Percentiles rank a stretch among this genome's conserved stretches.
phyloP scores from a whole-genome alignment of 2,888 invertebrate genomes.

The Falcaria lacertinaria region DNA sequence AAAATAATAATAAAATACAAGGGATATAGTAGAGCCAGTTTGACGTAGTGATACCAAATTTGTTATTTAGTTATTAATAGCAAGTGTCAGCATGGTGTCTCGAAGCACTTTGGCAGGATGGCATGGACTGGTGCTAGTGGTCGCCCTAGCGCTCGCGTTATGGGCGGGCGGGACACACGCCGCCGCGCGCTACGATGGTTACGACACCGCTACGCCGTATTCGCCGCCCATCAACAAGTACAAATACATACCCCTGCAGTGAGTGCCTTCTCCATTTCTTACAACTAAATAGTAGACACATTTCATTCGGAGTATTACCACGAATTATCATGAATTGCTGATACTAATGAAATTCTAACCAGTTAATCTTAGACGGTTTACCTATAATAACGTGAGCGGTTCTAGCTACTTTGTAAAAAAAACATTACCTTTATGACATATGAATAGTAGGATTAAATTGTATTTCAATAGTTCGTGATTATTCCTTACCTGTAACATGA shows the following conservation, averaged over 20 bases:
- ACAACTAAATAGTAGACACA: not conserved
- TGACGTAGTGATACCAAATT: slow-evolving; percentile 14
- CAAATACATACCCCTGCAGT: slow-evolving; percentile 67
- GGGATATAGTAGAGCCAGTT: no score
- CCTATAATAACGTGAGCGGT: no score
- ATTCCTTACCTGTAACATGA: no score
- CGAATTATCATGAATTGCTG: no score
- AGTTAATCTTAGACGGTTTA: no score
- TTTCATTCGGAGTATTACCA: not conserved
- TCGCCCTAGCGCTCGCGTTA: slow-evolving; percentile 45
- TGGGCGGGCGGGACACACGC: slow-evolving; percentile 60
- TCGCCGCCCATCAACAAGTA: slow-evolving; percentile 52
- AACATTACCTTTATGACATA: no score
- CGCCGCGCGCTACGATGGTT: slow-evolving; percentile 54
- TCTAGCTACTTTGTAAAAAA: no score
- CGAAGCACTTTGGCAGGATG: slow-evolving; percentile 45
- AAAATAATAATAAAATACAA: not conserved
- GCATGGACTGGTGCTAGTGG: slow-evolving; percentile 53
- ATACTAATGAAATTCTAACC: no score
- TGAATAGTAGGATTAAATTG: no score
- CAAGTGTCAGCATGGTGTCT: slow-evolving; percentile 39
- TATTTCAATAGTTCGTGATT: no score
- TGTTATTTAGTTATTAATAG: slow-evolving; percentile 4
- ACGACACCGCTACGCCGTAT: slow-evolving; percentile 68
- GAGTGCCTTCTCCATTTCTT: slow-evolving; percentile 30